phyloP scores from a whole-genome alignment of 1,140 invertebrate species.

The Euura saliciscinereae region DNA sequence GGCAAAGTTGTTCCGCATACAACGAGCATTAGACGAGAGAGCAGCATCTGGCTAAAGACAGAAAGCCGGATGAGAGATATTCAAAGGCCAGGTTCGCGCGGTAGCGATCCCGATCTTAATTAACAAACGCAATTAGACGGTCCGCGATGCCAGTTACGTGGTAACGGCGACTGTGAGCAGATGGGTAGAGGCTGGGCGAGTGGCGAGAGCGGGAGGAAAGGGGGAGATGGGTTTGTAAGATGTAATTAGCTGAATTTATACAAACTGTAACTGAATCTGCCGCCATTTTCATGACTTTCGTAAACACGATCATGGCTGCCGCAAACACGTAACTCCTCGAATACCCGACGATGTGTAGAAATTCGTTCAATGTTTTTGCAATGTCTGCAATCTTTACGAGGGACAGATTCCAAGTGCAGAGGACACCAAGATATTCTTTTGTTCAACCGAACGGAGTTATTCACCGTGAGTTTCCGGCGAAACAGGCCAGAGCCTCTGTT shows the following conservation, averaged over 20 bases:
- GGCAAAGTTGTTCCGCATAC: not conserved
- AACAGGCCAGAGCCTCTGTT: too few species aligned
- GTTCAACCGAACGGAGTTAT: too few species aligned
- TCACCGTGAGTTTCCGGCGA: too few species aligned
- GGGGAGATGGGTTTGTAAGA: not conserved
- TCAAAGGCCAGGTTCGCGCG: not conserved
- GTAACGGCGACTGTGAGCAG: not conserved
- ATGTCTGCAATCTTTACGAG: too few species aligned
- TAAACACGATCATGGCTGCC: not conserved
- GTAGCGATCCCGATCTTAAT: not conserved
- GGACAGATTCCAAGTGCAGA: too few species aligned
- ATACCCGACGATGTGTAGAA: too few species aligned
- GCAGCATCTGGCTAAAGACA: not conserved
- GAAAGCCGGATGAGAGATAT: not conserved
- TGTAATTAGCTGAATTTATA: not conserved
- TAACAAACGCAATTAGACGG: slow-evolving; percentile 4
- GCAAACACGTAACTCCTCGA: not conserved
- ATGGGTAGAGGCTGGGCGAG: not conserved
- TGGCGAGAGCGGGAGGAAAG: not conserved
- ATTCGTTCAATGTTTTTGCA: too few species aligned
- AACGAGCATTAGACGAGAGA: not conserved
- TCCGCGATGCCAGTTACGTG: not conserved
- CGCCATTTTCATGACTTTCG: not conserved
- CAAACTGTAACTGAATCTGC: not conserved
- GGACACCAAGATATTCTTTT: too few species aligned